Conservation (phyloP, 2,113 vertebrate species). For the Anguilla japonica region DNA sequence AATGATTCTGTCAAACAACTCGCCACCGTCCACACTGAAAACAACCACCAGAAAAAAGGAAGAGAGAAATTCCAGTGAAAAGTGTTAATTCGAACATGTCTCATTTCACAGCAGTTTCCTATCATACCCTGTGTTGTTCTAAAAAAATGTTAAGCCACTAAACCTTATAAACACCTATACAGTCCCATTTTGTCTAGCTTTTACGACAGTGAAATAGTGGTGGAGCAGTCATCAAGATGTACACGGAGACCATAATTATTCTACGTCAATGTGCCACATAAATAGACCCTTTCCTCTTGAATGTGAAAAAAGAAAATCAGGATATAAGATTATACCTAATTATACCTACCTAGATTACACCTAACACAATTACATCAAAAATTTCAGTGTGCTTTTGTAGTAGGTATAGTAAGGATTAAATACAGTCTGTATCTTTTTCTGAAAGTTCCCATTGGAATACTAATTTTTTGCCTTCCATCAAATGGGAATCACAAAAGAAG, state of each 20-base stretch:
- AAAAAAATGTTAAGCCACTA: neutral
- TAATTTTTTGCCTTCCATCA: too few species aligned
- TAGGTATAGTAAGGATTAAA: too few species aligned
- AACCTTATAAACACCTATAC: neutral
- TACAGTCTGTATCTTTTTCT: too few species aligned
- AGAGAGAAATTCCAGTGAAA: too few species aligned
- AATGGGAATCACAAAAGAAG: too few species aligned
- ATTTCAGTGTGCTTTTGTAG: too few species aligned
- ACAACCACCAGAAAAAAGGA: conserved; percentile 9
- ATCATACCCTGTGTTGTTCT: neutral
- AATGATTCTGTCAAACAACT: conserved; percentile 85
- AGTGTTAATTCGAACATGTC: neutral
- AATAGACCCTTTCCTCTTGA: neutral
- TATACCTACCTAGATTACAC: too few species aligned
- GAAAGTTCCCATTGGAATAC: too few species aligned
- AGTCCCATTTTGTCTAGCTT: neutral
- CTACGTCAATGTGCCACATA: neutral
- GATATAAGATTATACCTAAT: too few species aligned
- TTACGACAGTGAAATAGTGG: neutral
- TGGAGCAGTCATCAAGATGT: conserved; percentile 4
- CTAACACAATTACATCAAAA: too few species aligned
- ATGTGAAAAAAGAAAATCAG: neutral
- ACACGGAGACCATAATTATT: neutral
- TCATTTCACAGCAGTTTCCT: neutral
- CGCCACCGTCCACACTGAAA: conserved; percentile 82